phyloP scores from a whole-genome alignment of 2,888 invertebrate genomes.

The Cloeon dipterum region DNA sequence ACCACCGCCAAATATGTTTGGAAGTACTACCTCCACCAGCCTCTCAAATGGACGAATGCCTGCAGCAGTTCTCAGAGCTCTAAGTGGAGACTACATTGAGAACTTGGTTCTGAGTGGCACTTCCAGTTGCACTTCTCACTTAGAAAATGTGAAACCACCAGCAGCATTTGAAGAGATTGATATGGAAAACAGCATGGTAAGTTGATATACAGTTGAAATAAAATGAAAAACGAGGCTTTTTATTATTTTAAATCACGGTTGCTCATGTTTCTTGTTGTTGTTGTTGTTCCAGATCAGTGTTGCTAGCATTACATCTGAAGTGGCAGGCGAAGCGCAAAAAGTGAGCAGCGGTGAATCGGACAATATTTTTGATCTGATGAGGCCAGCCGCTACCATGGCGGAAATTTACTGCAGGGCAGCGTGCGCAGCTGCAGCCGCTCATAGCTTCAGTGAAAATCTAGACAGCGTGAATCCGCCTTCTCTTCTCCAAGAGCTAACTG shows the following conservation, averaged over 20 bases:
- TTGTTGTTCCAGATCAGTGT: conserved; percentile 26
- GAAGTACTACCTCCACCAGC: not conserved
- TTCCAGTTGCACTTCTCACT: conserved; percentile 33
- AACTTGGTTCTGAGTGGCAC: conserved; percentile 22
- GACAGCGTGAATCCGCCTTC: conserved; percentile 51
- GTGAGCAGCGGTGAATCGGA: conserved; percentile 7
- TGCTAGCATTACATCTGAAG: conserved; percentile 59
- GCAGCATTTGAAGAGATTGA: conserved; percentile 53
- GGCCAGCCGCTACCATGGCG: conserved; percentile 11
- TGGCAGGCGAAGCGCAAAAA: conserved; percentile 18
- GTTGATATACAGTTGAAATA: not conserved
- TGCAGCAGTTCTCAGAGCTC: not conserved
- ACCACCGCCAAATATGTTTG: not conserved
- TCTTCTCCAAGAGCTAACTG: conserved; percentile 43
- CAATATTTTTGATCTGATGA: conserved; percentile 25
- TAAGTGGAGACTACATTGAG: conserved; percentile 18
- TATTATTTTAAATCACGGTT: no score
- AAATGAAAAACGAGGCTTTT: no score
- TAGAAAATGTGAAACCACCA: conserved; percentile 65
- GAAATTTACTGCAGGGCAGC: conserved; percentile 8
- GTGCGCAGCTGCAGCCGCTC: conserved; percentile 13
- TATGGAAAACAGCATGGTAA: conserved; percentile 55
- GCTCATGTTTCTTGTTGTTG: no score
- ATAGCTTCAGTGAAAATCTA: conserved; percentile 29
- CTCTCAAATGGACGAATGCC: not conserved